A percentile compares a stretch with the other conserved stretches of the same genome.
Evolutionary conservation across 2,113 vertebrate genomes (phyloP).

Genomic region (Dermatemys mawii): DNA sequence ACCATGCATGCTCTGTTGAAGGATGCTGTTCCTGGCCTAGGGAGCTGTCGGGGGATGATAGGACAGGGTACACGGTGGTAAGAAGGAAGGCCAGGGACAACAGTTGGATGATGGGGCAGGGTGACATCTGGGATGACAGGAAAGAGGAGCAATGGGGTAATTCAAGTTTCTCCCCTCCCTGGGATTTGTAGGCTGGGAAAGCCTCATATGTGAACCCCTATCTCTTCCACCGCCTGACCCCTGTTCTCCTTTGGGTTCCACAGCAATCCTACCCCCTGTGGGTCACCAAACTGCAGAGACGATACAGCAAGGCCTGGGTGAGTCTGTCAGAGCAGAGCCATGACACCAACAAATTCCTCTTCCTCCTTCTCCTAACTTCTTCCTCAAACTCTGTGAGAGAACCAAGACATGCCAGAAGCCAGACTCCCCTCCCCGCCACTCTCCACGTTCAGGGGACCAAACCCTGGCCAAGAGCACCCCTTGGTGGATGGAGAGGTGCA

Average conservation of each 20-base stretch:
- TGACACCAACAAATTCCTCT: not conserved
- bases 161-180: not conserved
- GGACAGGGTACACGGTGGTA: not conserved
- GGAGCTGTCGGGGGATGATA: not conserved
- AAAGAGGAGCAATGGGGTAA: not conserved
- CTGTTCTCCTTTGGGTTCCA: rapidly evolving
- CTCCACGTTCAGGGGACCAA: not conserved
- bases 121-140: not conserved
- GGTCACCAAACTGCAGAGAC: rapidly evolving
- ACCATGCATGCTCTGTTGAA: not conserved
- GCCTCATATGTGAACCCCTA: no score
- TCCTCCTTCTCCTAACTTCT: not conserved
- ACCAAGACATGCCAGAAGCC: not conserved
- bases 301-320: not conserved
- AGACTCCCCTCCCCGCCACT: not conserved
- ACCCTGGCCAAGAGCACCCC: slow-evolving; percentile 53
- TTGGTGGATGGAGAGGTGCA: slow-evolving; percentile 29
- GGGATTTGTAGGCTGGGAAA: not conserved
- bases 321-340: not conserved
- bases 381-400: slow-evolving; percentile 12
- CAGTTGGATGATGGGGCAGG: not conserved
- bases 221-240: not conserved
- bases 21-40: not conserved
- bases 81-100: not conserved
- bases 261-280: not conserved